Percentiles rank a stretch among this genome's conserved stretches.
Conservation (phyloP, 2,888 invertebrate species). For the Galeopsomyia nigrocyanea region DNA sequence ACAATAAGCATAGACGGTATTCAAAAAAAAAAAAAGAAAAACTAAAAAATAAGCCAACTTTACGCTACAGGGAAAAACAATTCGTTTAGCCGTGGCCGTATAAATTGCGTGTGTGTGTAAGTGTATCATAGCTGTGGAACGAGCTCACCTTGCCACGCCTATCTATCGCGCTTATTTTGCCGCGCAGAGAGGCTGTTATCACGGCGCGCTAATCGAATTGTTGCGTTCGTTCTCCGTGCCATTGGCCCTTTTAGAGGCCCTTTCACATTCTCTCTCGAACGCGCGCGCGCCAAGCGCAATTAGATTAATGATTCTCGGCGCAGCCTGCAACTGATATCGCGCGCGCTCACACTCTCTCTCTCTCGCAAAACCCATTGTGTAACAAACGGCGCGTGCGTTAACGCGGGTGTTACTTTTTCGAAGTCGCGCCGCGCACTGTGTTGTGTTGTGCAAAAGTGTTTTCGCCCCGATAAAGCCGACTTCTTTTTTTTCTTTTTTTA, state of each 20-base stretch:
- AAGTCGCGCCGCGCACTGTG: conserved; percentile 22
- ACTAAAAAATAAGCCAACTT: background rate
- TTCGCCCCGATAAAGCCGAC: conserved; percentile 14
- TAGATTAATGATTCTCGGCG: conserved; percentile 36
- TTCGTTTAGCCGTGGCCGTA: conserved; percentile 1
- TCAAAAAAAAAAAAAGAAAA: background rate
- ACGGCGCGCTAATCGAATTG: conserved; percentile 47
- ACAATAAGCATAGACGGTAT: background rate
- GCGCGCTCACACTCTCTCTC: too few species aligned
- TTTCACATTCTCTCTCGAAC: conserved; percentile 35
- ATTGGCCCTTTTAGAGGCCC: conserved; percentile 37
- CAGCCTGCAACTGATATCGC: background rate
- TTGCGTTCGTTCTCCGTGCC: conserved; percentile 41
- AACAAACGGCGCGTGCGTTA: conserved; percentile 7
- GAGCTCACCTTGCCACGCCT: conserved; percentile 47
- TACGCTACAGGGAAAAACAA: background rate
- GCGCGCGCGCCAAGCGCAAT: conserved; percentile 27
- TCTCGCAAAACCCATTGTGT: background rate
- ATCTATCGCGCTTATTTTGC: too few species aligned
- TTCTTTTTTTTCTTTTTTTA: conserved; percentile 1
- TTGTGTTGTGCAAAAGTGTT: conserved; percentile 28
- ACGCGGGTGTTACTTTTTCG: conserved; percentile 11
- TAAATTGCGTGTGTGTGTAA: conserved; percentile 26
- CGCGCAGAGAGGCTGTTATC: conserved; percentile 37
- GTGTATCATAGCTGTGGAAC: background rate